Conservation (phyloP, 2,888 invertebrate genomes). For the Ethmia dodecea region DNA sequence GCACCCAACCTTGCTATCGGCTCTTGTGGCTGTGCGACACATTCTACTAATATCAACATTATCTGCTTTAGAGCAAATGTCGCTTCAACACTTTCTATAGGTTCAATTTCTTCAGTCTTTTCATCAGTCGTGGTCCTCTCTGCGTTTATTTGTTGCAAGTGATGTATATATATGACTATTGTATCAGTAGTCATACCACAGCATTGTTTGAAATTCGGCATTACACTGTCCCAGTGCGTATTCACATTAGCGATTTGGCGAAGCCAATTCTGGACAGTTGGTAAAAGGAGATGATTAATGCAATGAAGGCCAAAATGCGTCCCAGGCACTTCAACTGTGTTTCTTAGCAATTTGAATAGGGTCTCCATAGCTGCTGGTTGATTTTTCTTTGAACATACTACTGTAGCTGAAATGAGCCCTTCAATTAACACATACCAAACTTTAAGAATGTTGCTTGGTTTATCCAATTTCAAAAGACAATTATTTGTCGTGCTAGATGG, state of each 20-base stretch:
- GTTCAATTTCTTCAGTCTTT: slow-evolving; percentile 60
- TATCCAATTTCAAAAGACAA: slow-evolving; percentile 83
- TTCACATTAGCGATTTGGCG: slow-evolving; percentile 84
- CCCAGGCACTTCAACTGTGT: slow-evolving; percentile 88
- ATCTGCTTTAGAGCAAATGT: slow-evolving; percentile 92
- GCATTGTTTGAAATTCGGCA: slow-evolving; percentile 96
- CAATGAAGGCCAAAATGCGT: slow-evolving; percentile 94
- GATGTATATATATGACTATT: slow-evolving; percentile 90
- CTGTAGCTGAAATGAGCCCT: slow-evolving; percentile 88
- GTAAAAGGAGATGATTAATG: slow-evolving; percentile 93
- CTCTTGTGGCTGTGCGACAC: slow-evolving; percentile 93
- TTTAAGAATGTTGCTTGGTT: slow-evolving; percentile 89
- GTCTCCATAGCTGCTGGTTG: slow-evolving; percentile 93
- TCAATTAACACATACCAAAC: slow-evolving; percentile 94
- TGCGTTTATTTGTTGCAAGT: slow-evolving; percentile 80
- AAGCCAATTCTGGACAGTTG: slow-evolving; percentile 96
- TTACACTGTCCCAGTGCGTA: slow-evolving; percentile 85
- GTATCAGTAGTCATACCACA: slow-evolving; percentile 95
- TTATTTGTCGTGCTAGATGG: slow-evolving; percentile 68
- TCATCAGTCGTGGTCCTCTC: slow-evolving; percentile 56
- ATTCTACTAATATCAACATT: slow-evolving; percentile 91
- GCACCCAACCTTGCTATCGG: slow-evolving; percentile 94
- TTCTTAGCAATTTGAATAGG: slow-evolving; percentile 89
- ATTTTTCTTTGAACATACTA: slow-evolving; percentile 92
- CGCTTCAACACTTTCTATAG: slow-evolving; percentile 73